Evolutionary conservation across 2,888 invertebrate species (phyloP).

Genomic region (Eilema griseolum): DNA sequence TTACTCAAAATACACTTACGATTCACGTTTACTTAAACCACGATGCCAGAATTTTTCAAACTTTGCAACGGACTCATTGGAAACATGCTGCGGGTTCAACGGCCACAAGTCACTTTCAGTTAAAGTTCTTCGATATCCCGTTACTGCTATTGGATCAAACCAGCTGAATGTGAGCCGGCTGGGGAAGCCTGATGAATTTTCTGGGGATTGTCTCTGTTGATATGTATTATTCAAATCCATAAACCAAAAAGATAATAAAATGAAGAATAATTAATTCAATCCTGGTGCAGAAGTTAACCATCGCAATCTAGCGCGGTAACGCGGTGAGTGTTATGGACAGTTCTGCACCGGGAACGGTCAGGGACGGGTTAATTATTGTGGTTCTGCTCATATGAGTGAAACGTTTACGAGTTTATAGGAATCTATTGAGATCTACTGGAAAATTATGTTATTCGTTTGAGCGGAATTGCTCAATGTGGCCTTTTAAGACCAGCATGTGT

Average conservation of each 20-base stretch:
- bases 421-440: too few relatives aligned
- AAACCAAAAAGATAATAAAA: neutral
- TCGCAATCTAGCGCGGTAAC: too few relatives aligned
- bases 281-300: neutral
- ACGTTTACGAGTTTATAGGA: too few relatives aligned
- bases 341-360: too few relatives aligned
- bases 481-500: too few relatives aligned
- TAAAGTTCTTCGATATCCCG: conserved; percentile 93
- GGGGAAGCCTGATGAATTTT: conserved; percentile 93
- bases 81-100: conserved; percentile 93
- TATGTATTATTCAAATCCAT: neutral
- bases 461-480: too few relatives aligned
- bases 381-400: too few relatives aligned
- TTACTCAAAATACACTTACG: conserved; percentile 74
- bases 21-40: conserved; percentile 87
- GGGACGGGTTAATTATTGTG: neutral
- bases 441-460: too few relatives aligned
- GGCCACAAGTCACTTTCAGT: conserved; percentile 95
- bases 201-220: conserved; percentile 94
- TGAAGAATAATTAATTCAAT: neutral
- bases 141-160: conserved; percentile 94
- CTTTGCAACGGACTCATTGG: conserved; percentile 91
- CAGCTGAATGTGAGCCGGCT: conserved; percentile 95
- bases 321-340: too few relatives aligned
- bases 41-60: conserved; percentile 94